A percentile compares a stretch with the other conserved stretches of the same genome.
Evolutionary conservation across 2,888 invertebrate species (phyloP).

Genomic region (Oegoconia quadripuncta): DNA sequence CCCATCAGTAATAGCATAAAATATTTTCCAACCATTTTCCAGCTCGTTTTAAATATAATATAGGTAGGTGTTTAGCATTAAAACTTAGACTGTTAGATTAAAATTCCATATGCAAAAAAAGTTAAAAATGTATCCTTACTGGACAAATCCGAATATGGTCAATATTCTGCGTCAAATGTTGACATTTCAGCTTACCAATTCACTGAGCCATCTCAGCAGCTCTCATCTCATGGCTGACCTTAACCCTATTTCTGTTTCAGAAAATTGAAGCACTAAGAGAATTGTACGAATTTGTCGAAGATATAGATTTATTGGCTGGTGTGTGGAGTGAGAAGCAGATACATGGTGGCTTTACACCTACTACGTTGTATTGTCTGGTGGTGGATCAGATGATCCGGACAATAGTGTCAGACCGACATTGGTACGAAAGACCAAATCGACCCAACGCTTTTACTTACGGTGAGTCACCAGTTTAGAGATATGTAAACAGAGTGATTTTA

Average conservation of each 20-base stretch:
- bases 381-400: slow-evolving; percentile 89
- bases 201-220: background rate
- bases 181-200: background rate
- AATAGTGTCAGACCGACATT: slow-evolving; percentile 90
- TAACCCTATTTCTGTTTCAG: slow-evolving; percentile 24
- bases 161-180: too few species aligned
- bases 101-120: too few species aligned
- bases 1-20: too few species aligned
- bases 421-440: slow-evolving; percentile 67
- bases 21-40: too few species aligned
- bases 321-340: slow-evolving; percentile 89
- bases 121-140: too few species aligned
- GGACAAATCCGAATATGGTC: too few species aligned
- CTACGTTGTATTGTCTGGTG: slow-evolving; percentile 91
- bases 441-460: slow-evolving; percentile 41
- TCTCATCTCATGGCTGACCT: background rate
- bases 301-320: slow-evolving; percentile 92
- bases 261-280: slow-evolving; percentile 29
- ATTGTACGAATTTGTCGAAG: slow-evolving; percentile 79
- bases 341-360: slow-evolving; percentile 89
- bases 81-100: too few species aligned
- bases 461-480: slow-evolving; percentile 19
- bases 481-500: background rate
- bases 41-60: too few species aligned
- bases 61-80: too few species aligned